Percentiles rank a stretch among this genome's conserved stretches.
These are phyloP conservation scores for Apodemus agrarius DNA, from an alignment of 2,797 vertebrate species.

Conservation along the genomic window DNA sequence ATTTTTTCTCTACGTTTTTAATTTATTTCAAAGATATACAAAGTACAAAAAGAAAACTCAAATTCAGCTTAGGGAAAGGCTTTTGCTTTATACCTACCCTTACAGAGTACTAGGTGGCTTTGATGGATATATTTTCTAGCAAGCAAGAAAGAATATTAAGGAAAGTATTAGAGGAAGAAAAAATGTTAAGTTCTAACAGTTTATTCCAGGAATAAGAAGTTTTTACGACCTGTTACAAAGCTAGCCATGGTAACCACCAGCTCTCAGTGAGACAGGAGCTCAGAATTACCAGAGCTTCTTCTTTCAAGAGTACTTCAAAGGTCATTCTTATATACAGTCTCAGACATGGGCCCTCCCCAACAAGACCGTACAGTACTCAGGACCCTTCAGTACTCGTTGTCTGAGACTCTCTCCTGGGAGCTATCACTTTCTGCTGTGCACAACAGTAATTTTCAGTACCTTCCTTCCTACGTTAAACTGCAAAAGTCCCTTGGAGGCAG, in stretches of 20 bases:
- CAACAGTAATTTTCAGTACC: not conserved
- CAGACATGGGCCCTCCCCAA: too few species aligned
- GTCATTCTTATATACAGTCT: not conserved
- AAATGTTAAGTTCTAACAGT: not conserved
- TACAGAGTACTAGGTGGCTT: not conserved
- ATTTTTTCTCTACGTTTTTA: not conserved
- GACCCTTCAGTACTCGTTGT: accelerated
- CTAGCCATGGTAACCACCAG: not conserved
- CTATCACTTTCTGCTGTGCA: not conserved
- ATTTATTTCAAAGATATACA: slow-evolving; percentile 29
- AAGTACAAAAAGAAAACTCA: not conserved
- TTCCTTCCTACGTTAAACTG: not conserved
- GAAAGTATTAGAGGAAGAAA: not conserved
- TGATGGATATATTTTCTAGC: not conserved
- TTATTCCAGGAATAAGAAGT: not conserved
- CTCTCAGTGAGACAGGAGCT: not conserved
- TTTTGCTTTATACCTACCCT: not conserved
- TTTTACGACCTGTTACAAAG: not conserved
- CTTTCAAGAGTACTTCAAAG: not conserved
- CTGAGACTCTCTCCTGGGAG: not conserved
- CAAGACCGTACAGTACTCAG: not conserved
- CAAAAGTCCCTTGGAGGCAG: not conserved
- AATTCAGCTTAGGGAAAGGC: not conserved
- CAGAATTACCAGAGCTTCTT: not conserved
- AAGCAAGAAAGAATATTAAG: not conserved